Evolutionary conservation across 2,113 vertebrate species (phyloP), one percentile per base, ranked within the genome.

Genomic region (Nansenia antarctica): DNA sequence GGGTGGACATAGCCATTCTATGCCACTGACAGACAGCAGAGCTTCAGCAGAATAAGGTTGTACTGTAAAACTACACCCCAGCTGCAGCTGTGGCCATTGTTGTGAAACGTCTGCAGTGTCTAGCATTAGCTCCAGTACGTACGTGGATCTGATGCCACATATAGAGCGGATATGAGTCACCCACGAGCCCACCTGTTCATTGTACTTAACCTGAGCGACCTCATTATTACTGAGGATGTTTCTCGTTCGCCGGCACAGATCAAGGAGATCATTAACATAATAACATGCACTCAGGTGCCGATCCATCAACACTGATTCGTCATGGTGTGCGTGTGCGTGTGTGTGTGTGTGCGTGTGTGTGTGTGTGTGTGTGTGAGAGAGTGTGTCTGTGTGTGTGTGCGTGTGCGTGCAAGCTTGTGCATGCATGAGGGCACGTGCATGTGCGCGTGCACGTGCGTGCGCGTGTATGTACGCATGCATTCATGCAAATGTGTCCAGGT

Each of bases 141-240:
- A 5, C 9, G n/a, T 24, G 29, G 18, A 66, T 27, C 27, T 29
- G n/a, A n/a, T 9, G 58, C 29, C 57, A 64, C 49, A 55, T 70
- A 2, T 1, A 65, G 70, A 76, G 81, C 69, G 69, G 49, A 55
- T 53, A 31, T 27, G 26, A 75, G n/a, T n/a, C n/a, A n/a, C n/a
- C n/a, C n/a, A 18, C 67, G 76, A 67, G 53, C 69, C 70, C 79
- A 82, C 81, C 74, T 87, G 81, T 74, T 85, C 74, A 45, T 52
- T 6, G 49, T 59, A 71, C 76, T 89, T 80, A 76, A 78, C 84
- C 84, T 77, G 76, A 72, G 82, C n/a, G 81, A 85, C 74, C 75
- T 86, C 74, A 87, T 84, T 85, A 85, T 68, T 67, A 71, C 67
- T 49, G 54, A 29, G 54, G 9, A 6, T 30, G 54, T n/a, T 58